These are phyloP conservation scores for Cataglyphis altisquamis DNA, from an alignment of 2,888 invertebrate genomes.

Conservation along the genomic window DNA sequence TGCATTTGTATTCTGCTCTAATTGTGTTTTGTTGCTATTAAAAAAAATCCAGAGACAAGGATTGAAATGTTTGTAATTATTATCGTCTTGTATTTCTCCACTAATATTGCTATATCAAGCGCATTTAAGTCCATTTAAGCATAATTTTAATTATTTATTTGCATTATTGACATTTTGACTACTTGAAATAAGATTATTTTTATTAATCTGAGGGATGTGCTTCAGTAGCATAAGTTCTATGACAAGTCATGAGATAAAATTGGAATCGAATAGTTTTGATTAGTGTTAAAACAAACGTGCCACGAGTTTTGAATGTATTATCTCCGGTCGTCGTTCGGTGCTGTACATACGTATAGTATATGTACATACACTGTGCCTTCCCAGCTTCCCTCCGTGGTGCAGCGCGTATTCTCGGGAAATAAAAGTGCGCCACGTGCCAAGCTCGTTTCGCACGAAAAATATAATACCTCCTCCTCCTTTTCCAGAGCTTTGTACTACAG, in stretches of 20 bases:
- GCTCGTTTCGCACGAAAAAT: conserved; percentile 65
- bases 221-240: conserved; percentile 21
- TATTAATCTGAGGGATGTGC: not conserved
- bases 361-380: conserved; percentile 81
- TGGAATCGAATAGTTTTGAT: not conserved
- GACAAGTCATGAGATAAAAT: not conserved
- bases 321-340: conserved; percentile 71
- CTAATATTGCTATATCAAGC: not conserved
- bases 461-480: conserved; percentile 43
- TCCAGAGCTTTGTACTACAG: conserved; percentile 74
- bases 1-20: not conserved
- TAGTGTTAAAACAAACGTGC: conserved; percentile 59
- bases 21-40: not conserved
- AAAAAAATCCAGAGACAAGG: not conserved
- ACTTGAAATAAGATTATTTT: not conserved
- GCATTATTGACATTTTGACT: not conserved
- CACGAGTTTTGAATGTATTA: conserved; percentile 59
- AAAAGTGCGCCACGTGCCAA: conserved; percentile 65
- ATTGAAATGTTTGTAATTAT: not conserved
- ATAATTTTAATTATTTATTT: not conserved
- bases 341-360: conserved; percentile 68
- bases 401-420: conserved; percentile 55
- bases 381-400: conserved; percentile 78
- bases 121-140: not conserved
- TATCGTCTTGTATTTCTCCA: not conserved